A percentile compares a stretch with the other conserved stretches of the same genome.
Evolutionary conservation across 92 coral and sea anemone species (phyloP).

Genomic region (Zoanthus solanderi): DNA sequence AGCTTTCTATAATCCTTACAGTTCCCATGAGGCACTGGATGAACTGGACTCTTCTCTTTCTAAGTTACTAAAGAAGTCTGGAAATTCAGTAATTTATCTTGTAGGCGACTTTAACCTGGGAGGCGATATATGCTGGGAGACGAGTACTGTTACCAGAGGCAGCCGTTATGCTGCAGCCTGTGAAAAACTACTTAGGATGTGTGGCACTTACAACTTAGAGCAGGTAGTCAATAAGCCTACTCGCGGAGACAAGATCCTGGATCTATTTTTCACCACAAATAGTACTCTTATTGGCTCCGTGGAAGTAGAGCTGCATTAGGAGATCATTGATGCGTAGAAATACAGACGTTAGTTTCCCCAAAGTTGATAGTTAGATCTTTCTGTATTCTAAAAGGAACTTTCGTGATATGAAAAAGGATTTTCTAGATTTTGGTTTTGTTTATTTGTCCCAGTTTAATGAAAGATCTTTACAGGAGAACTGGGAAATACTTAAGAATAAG

Average conservation of each 20-base stretch:
- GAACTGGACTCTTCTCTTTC: conserved; percentile 51
- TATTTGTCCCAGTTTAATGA: conserved; percentile 30
- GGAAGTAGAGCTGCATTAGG: conserved; percentile 1
- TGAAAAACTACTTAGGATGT: conserved; percentile 25
- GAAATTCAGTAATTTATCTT: conserved; percentile 14
- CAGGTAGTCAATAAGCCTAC: conserved; percentile 38
- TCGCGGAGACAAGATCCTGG: conserved; percentile 47
- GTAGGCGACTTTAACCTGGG: conserved; percentile 46
- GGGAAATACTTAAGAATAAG: conserved; percentile 48
- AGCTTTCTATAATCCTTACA: conserved; percentile 53
- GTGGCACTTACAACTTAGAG: conserved; percentile 40
- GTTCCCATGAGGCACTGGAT: conserved; percentile 45
- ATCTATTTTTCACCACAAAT: conserved; percentile 51
- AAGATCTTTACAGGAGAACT: conserved; percentile 54
- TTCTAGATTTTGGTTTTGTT: conserved; percentile 35
- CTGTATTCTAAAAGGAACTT: conserved; percentile 45
- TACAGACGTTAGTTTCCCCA: conserved; percentile 52
- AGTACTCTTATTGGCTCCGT: conserved; percentile 45
- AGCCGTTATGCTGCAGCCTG: background rate
- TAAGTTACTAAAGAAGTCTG: background rate
- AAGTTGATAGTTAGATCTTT: conserved; percentile 46
- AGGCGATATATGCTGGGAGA: background rate
- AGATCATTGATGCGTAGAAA: conserved; percentile 5
- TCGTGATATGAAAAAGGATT: conserved; percentile 48
- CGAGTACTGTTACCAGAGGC: conserved; percentile 32